phyloP scores from a whole-genome alignment of 2,888 invertebrate genomes.

The Formica aserva region DNA sequence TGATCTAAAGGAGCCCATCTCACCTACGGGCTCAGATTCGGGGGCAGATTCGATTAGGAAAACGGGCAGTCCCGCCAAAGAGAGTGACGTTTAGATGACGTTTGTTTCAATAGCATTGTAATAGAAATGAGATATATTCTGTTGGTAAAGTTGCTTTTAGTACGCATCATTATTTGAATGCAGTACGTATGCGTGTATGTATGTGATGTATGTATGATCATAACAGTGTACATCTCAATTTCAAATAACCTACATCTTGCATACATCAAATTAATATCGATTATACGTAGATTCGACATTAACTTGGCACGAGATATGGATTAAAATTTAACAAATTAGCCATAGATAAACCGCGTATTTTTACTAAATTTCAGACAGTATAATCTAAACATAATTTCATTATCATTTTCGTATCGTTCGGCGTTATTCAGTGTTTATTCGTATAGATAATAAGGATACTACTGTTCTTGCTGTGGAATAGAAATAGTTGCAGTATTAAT shows the following conservation, averaged over 20 bases:
- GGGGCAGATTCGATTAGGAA: conserved; percentile 75
- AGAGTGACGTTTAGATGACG: conserved; percentile 80
- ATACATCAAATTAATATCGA: conserved; percentile 8
- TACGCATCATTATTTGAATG: neutral
- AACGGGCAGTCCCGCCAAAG: conserved; percentile 80
- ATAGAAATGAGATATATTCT: neutral
- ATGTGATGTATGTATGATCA: neutral
- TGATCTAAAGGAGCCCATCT: conserved; percentile 89
- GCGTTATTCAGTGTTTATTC: neutral
- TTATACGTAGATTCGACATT: neutral
- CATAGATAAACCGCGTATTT: neutral
- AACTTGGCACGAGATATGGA: neutral
- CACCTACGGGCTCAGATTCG: conserved; percentile 75
- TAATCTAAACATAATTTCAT: neutral
- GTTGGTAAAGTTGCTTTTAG: neutral
- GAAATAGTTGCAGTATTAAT: conserved; percentile 73
- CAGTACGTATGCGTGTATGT: neutral
- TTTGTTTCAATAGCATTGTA: neutral
- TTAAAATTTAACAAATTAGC: neutral
- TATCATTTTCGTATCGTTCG: neutral
- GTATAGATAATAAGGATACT: conserved; percentile 29
- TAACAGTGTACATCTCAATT: conserved; percentile 23
- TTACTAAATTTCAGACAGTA: neutral
- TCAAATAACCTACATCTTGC: conserved; percentile 14
- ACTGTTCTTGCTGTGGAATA: conserved; percentile 80